phyloP scores from a whole-genome alignment of 92 coral and sea anemone species.

The Heliopora coerulea region DNA sequence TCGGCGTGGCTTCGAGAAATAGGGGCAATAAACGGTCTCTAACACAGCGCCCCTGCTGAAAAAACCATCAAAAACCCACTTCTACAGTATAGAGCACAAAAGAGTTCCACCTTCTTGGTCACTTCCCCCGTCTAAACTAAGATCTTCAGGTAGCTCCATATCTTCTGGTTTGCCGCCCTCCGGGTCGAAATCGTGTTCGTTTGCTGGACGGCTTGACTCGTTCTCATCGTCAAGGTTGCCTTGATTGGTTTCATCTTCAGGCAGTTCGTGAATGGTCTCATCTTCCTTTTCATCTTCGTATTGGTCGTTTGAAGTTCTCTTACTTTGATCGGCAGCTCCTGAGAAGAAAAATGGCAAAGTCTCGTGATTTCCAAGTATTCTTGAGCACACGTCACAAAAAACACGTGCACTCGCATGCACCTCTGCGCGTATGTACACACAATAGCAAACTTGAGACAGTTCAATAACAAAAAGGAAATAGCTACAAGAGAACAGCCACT shows the following conservation, averaged over 20 bases:
- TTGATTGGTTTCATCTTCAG: slow-evolving; percentile 60
- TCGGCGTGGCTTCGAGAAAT: no score
- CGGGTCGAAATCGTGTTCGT: slow-evolving; percentile 48
- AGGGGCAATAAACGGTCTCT: no score
- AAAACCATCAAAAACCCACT: no score
- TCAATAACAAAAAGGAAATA: no score
- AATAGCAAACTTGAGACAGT: no score
- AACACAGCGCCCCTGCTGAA: no score
- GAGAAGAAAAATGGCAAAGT: neutral
- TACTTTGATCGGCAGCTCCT: slow-evolving; percentile 81
- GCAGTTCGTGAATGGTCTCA: slow-evolving; percentile 53
- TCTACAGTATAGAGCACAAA: no score
- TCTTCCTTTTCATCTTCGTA: slow-evolving; percentile 50
- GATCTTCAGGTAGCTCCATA: slow-evolving; percentile 77
- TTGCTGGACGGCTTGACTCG: slow-evolving; percentile 55
- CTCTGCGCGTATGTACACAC: no score
- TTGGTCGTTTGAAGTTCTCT: slow-evolving; percentile 50
- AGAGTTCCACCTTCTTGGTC: slow-evolving; percentile 41
- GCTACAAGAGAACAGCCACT: no score
- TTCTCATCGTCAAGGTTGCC: slow-evolving; percentile 79
- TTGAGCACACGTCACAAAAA: no score
- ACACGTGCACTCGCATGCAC: no score
- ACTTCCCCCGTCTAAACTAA: slow-evolving; percentile 60
- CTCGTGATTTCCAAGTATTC: no score
- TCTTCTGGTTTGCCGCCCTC: slow-evolving; percentile 54